Base-by-base conservation (phyloP, 2,888 invertebrate species). In the Plusia festucae region DNA sequence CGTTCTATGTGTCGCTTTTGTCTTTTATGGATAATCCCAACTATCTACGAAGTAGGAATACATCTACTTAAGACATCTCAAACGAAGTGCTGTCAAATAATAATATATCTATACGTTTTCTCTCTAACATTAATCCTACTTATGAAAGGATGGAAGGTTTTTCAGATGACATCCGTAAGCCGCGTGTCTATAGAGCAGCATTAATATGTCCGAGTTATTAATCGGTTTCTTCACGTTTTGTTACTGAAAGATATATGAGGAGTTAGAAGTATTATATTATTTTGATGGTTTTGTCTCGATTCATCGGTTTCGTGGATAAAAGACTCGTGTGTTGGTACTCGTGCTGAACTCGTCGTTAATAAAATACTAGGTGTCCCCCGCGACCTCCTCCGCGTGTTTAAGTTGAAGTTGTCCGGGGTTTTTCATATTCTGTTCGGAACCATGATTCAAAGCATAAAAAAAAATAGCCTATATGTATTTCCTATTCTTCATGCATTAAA, bases 121-220 rank as follows among this genome's bases (percentile, higher is more conserved):
- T 49, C 44, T 16, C 46, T 0, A 3, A 49, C 18, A 49, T 49
- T 20, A 49, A 49, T 49, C 46, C 46, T 13, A 18, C 16, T 11
- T 49, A 49, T 13, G 18, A 20, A 49, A 18, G 18, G 18, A 24
- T 24, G 20, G 18, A 18, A 49, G 18, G 46, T 18, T 49, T 49
- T 49, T 49, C 46, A 20, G 46, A 49, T 49, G 46, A 49, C 46
- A 49, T 18, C 20, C 46, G 9, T 11, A 49, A 49, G 18, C 46
- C 46, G 18, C 11, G 46, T 16, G 46, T 49, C 46, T 49, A 18
- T 20, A 20, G 46, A 49, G 13, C 11, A 13, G 20, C 11, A 49
- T 49, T 49, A 49, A 20, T 44, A 8, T 20, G 46, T 49, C 20
- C 9, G 46, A 2, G 46, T 20, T 20, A 49, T 49, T 49, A 49